Evolutionary conservation across 1,140 invertebrate genomes (phyloP), one percentile per base, ranked within the genome.

Genomic region (Phymastichus coffea): DNA sequence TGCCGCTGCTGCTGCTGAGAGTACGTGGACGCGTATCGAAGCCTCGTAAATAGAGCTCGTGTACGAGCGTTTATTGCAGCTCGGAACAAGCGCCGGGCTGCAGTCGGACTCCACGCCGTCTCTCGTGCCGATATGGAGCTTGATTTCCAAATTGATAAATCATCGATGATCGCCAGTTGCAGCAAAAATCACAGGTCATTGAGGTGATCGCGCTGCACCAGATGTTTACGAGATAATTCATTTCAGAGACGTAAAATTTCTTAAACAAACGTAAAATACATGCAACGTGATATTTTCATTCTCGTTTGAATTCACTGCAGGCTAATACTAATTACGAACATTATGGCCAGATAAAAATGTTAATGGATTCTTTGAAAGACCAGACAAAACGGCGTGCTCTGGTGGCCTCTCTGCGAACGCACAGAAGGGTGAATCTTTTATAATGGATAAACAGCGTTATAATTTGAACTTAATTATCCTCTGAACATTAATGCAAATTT

Each of bases 141-240:
- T n/a, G n/a, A 25, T 28, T 53, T 28, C 26, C 22, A 53, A 53
- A 53, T 41, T 53, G 51, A 53, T 41, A 53, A 53, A 53, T 53
- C 23, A 53, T 53, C 51, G 51, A 53, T 53, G 48, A 17, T 15
- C 10, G 17, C 12, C 2, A n/a, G n/a, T n/a, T n/a, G n/a, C n/a
- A n/a, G n/a, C n/a, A n/a, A n/a, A n/a, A n/a, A n/a, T n/a, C 44
- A 54, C 33, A 55, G 44, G 23, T 30, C 25, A 55, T 44, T 12
- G 26, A 55, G 52, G 33, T 23, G 25, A 20, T 19, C 30, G 26
- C 12, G 7, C 26, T 33, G 10, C 43, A 44, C 33, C 22, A 44
- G 38, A 44, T 44, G n/a, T n/a, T n/a, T n/a, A n/a, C n/a, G n/a
- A n/a, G n/a, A n/a, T n/a, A n/a, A n/a, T n/a, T n/a, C n/a, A n/a